phyloP scores from a whole-genome alignment of 2,113 vertebrate species.

The Peromyscus leucopus region DNA sequence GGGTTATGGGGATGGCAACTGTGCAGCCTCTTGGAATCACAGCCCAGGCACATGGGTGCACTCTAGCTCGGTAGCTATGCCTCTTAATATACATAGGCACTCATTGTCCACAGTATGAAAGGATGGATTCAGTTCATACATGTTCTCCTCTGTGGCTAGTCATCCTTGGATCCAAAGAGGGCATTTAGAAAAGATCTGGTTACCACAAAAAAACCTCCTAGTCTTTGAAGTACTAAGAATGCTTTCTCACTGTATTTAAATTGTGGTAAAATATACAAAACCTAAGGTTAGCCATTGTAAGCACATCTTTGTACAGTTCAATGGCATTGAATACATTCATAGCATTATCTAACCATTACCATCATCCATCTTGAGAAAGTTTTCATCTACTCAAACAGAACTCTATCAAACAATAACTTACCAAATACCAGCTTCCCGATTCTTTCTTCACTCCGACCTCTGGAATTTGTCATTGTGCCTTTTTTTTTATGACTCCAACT shows the following conservation, averaged over 20 bases:
- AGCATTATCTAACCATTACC: not conserved
- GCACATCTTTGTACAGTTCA: not conserved
- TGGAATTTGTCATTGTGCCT: not conserved
- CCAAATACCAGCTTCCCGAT: too few relatives aligned
- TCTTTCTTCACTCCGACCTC: not conserved
- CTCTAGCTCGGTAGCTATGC: not conserved
- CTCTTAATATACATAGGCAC: not conserved
- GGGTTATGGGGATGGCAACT: not conserved
- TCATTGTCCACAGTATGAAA: not conserved
- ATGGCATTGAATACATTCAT: not conserved
- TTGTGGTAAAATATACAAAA: not conserved
- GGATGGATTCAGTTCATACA: not conserved
- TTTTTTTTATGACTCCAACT: not conserved
- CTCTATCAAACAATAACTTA: not conserved
- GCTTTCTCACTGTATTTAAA: not conserved
- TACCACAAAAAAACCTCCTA: not conserved
- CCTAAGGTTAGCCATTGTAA: not conserved
- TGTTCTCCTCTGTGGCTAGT: not conserved
- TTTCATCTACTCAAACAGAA: not conserved
- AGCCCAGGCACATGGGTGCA: fast-evolving
- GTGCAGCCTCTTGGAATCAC: not conserved
- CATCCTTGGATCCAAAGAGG: not conserved
- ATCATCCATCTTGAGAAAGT: not conserved
- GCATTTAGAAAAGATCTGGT: not conserved
- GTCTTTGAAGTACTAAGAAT: not conserved